phyloP scores from a whole-genome alignment of 2,888 invertebrate genomes.

The Rotaria sp. region DNA sequence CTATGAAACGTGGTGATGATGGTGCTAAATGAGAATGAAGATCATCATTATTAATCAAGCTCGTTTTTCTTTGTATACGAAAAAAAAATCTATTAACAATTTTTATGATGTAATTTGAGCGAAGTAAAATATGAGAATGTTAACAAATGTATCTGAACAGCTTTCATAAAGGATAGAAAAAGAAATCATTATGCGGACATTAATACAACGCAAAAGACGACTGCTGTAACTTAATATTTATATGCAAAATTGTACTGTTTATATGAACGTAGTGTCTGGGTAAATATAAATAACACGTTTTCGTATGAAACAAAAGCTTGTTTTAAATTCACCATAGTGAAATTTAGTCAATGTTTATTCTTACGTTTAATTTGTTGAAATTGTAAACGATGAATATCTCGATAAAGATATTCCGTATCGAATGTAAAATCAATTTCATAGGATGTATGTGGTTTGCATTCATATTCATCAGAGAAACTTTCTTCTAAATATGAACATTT shows the following conservation, averaged over 20 bases:
- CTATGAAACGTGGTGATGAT: constrained; percentile 77
- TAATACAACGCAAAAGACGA: neutral
- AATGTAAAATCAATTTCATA: constrained; percentile 80
- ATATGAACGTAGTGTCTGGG: neutral
- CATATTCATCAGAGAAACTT: constrained; percentile 69
- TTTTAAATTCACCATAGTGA: too few relatives aligned
- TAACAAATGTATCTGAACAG: neutral
- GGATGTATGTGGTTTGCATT: constrained; percentile 54
- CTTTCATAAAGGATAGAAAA: neutral
- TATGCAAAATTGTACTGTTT: neutral
- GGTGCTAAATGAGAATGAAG: constrained; percentile 65
- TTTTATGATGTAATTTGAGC: neutral
- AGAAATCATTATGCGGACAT: neutral
- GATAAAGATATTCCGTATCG: constrained; percentile 65
- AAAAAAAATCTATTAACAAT: neutral
- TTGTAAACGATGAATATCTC: constrained; percentile 26
- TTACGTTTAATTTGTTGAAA: constrained; percentile 24
- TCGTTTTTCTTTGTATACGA: too few relatives aligned
- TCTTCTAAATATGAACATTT: constrained; percentile 25
- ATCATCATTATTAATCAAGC: neutral
- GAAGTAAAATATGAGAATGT: neutral
- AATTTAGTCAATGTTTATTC: neutral
- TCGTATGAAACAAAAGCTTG: neutral
- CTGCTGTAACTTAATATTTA: neutral
- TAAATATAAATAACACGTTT: neutral